Evolutionary conservation across 2,888 invertebrate genomes (phyloP), one percentile per base, ranked within the genome.

Genomic region (Corbicula japonica): DNA sequence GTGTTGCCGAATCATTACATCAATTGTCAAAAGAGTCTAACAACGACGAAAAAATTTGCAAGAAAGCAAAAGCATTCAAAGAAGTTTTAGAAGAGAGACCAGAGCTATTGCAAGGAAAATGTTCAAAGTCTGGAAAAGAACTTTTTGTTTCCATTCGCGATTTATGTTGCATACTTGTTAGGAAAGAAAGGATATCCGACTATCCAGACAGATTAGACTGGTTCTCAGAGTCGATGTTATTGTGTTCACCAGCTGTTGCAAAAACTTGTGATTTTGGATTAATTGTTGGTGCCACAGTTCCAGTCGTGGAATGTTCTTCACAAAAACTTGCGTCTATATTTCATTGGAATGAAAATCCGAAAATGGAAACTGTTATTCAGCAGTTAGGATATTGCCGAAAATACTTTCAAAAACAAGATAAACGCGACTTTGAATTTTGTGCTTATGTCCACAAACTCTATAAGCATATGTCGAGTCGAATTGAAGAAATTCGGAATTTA

Each of bases 211-310:
- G 69, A 10, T 15, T 69, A 34, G 44, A 44, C 5, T 58, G 56
- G 56, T 69, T 44, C 46, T 69, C 44, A 12, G 2, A 62, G 26
- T n/a, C n/a, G 6, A 5, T 41, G 18, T 50, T 10, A 23, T 18
- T 44, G 23, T 75, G 56, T 44, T 44, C 18, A 26, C 68, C 69
- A 34, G 21, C n/a, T 0, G 61, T 52, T 38, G 41, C 60, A 12
- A 61, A 38, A 61, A 21, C 18, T 52, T n/a, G 10, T n/a, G 26
- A 34, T 8, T 56, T 26, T 34, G 26, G 73, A 30, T 18, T 54
- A 4, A 34, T 81, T 6, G 70, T 76, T 32, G 81, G 81, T 35
- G 63, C 71, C 23, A 62, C 56, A 8, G 26, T 63, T 28, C 84
- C 81, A 32, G 28, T 81, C 5, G 32, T 83, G 52, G 28, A 71